phyloP scores from a whole-genome alignment of 2,888 invertebrate species.

The Chrysopilus asiliformis region DNA sequence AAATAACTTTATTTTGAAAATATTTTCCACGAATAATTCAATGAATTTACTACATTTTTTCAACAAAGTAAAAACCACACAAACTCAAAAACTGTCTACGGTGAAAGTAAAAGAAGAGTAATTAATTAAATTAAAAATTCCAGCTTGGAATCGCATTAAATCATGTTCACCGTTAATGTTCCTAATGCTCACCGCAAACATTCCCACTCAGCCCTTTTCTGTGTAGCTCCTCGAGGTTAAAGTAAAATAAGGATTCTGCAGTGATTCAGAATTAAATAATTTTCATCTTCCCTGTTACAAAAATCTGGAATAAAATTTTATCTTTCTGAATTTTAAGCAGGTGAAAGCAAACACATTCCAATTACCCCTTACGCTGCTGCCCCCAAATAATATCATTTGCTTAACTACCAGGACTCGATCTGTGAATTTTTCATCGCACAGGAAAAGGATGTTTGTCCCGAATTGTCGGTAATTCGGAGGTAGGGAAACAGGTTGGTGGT shows the following conservation, averaged over 20 bases:
- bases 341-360: conserved; percentile 9
- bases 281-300: conserved; percentile 6
- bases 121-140: conserved; percentile 12
- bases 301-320: conserved; percentile 10
- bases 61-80: too few relatives aligned
- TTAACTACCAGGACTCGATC: too few relatives aligned
- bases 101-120: too few relatives aligned
- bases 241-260: too few relatives aligned
- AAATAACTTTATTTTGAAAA: too few relatives aligned
- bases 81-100: too few relatives aligned
- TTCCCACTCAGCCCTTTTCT: conserved; percentile 1
- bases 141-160: conserved; percentile 9
- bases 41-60: too few relatives aligned
- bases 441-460: conserved; percentile 7
- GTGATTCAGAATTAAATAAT: too few relatives aligned
- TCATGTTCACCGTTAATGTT: conserved; percentile 10
- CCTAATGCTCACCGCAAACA: conserved; percentile 7
- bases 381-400: too few relatives aligned
- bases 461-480: conserved; percentile 4
- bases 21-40: too few relatives aligned
- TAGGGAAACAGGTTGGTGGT: conserved; percentile 7
- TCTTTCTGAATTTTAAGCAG: conserved; percentile 11
- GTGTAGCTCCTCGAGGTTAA: too few relatives aligned
- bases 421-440: too few relatives aligned
- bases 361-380: background rate